Conservation (phyloP, 2,888 invertebrate species). For the Orthosia gothica region DNA sequence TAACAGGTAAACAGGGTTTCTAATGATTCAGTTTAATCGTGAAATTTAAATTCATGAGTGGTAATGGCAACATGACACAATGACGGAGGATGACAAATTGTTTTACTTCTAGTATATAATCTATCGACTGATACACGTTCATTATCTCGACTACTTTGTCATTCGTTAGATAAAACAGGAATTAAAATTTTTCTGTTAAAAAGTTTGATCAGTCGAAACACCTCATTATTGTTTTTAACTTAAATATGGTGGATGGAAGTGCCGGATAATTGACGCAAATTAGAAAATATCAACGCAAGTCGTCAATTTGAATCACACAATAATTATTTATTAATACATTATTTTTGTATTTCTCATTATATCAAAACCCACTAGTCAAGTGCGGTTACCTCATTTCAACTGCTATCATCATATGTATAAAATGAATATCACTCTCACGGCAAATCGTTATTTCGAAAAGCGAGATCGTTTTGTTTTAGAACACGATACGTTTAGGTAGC, state of each 20-base stretch:
- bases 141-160: constrained; percentile 32
- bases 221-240: constrained; percentile 27
- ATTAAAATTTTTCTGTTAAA: constrained; percentile 33
- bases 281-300: constrained; percentile 3
- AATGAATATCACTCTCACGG: neutral
- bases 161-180: constrained; percentile 47
- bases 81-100: constrained; percentile 31
- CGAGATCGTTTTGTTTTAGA: neutral
- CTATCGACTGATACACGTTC: constrained; percentile 50
- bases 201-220: constrained; percentile 9
- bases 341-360: neutral
- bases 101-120: constrained; percentile 49
- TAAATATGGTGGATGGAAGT: constrained; percentile 7
- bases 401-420: neutral
- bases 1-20: constrained; percentile 87
- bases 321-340: constrained; percentile 1
- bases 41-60: constrained; percentile 54
- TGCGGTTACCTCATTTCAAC: neutral
- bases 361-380: neutral
- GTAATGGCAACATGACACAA: constrained; percentile 35
- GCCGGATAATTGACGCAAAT: neutral
- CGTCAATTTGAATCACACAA: constrained; percentile 2
- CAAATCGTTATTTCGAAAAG: neutral
- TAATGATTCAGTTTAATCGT: constrained; percentile 73
- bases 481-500: neutral